Evolutionary conservation across 2,888 invertebrate species (phyloP).

Genomic region (Priocnemis perturbator): DNA sequence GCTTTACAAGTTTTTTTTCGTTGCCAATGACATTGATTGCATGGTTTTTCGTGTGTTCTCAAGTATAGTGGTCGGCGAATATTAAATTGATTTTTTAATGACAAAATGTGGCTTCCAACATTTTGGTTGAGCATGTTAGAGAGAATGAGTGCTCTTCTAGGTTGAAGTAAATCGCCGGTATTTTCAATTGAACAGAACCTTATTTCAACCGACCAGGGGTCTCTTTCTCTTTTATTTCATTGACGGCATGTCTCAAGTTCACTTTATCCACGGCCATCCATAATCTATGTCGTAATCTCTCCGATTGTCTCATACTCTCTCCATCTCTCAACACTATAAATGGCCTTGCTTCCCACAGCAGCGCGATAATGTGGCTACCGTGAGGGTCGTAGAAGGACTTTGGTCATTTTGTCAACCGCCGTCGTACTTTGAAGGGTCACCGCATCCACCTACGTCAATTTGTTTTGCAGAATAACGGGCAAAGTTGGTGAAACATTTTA

Average conservation of each 20-base stretch:
- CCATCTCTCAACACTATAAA: slow-evolving; percentile 63
- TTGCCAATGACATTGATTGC: too few relatives aligned
- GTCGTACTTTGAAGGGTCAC: slow-evolving; percentile 64
- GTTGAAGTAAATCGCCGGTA: too few relatives aligned
- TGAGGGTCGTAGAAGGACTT: slow-evolving; percentile 66
- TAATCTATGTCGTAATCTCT: slow-evolving; percentile 32
- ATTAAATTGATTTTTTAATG: too few relatives aligned
- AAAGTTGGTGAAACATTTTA: slow-evolving; percentile 53
- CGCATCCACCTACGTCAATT: slow-evolving; percentile 58
- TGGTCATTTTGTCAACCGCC: slow-evolving; percentile 71
- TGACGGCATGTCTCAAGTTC: slow-evolving; percentile 12
- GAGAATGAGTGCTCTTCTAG: too few relatives aligned
- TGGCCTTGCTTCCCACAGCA: slow-evolving; percentile 69
- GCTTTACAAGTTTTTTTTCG: too few relatives aligned
- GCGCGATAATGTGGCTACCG: slow-evolving; percentile 71
- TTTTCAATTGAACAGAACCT: too few relatives aligned
- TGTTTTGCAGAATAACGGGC: slow-evolving; percentile 67
- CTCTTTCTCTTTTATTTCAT: too few relatives aligned
- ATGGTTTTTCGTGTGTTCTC: too few relatives aligned
- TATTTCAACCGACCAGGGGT: too few relatives aligned
- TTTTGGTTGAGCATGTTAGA: too few relatives aligned
- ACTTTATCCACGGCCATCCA: slow-evolving; percentile 17
- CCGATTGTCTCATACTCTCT: slow-evolving; percentile 36
- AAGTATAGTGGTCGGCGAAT: too few relatives aligned
- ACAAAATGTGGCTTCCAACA: too few relatives aligned